Percentiles rank a stretch among this genome's conserved stretches.
Evolutionary conservation across 2,113 vertebrate genomes (phyloP).

Genomic region (Podarcis raffonei): DNA sequence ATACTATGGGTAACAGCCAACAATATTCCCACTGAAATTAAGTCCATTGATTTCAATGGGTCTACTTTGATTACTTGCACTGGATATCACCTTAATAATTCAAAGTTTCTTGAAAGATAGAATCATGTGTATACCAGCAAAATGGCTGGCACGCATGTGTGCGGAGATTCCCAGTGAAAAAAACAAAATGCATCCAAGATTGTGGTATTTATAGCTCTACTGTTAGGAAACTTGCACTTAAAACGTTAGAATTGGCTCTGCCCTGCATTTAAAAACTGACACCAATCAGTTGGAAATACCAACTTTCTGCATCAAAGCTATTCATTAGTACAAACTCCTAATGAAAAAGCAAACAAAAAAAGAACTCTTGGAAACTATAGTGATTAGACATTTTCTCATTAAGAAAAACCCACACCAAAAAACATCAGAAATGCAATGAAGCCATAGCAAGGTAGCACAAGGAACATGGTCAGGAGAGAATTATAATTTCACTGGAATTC

Average conservation of each 20-base stretch:
- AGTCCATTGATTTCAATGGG: too few relatives aligned
- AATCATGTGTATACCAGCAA: neutral
- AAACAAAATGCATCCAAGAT: too few relatives aligned
- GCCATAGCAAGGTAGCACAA: conserved; percentile 22
- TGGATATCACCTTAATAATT: neutral
- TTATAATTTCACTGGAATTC: conserved; percentile 16
- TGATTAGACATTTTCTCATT: neutral
- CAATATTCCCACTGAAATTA: too few relatives aligned
- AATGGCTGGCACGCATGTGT: neutral
- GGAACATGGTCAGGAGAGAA: neutral
- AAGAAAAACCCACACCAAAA: neutral
- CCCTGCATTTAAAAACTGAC: neutral
- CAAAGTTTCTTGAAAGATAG: neutral
- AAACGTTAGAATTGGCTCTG: neutral
- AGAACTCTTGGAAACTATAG: neutral
- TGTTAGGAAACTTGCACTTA: neutral
- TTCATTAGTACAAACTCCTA: neutral
- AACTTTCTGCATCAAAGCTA: neutral
- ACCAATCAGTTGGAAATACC: neutral
- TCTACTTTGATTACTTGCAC: too few relatives aligned
- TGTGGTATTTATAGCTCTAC: neutral
- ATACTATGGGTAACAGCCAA: neutral
- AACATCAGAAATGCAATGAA: conserved; percentile 12
- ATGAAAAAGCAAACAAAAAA: neutral
- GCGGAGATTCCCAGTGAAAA: too few relatives aligned